Conservation (phyloP, 2,888 invertebrate genomes). For the Dasysyrphus tricinctus region DNA sequence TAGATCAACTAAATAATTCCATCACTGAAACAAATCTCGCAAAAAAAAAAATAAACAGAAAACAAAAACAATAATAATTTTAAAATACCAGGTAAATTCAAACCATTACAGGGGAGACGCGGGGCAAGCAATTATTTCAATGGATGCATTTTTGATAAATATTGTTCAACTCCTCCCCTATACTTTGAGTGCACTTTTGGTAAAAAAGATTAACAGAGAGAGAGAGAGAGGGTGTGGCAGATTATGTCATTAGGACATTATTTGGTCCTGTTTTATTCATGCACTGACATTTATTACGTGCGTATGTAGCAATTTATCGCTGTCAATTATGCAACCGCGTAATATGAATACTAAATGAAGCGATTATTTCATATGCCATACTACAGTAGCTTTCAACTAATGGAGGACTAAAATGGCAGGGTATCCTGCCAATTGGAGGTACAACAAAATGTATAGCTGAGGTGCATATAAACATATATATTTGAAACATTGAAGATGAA, state of each 20-base stretch:
- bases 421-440: not conserved
- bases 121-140: slow-evolving; percentile 36
- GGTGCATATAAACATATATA: not conserved
- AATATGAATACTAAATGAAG: slow-evolving; percentile 70
- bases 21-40: slow-evolving; percentile 22
- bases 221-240: slow-evolving; percentile 28
- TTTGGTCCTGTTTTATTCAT: slow-evolving; percentile 63
- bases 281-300: slow-evolving; percentile 66
- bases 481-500: slow-evolving; percentile 36
- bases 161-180: not conserved
- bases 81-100: not conserved
- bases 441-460: not conserved
- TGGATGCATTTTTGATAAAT: slow-evolving; percentile 36
- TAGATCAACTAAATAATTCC: slow-evolving; percentile 39
- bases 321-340: slow-evolving; percentile 65
- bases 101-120: not conserved
- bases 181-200: not conserved
- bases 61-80: not conserved
- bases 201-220: slow-evolving; percentile 42
- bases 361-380: slow-evolving; percentile 57
- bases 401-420: not conserved
- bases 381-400: slow-evolving; percentile 23
- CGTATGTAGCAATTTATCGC: slow-evolving; percentile 69
- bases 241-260: slow-evolving; percentile 65
- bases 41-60: too few species aligned